Evolutionary conservation across 2,888 invertebrate genomes (phyloP), one percentile per base, ranked within the genome.

Genomic region (Pemphredon lugubris): DNA sequence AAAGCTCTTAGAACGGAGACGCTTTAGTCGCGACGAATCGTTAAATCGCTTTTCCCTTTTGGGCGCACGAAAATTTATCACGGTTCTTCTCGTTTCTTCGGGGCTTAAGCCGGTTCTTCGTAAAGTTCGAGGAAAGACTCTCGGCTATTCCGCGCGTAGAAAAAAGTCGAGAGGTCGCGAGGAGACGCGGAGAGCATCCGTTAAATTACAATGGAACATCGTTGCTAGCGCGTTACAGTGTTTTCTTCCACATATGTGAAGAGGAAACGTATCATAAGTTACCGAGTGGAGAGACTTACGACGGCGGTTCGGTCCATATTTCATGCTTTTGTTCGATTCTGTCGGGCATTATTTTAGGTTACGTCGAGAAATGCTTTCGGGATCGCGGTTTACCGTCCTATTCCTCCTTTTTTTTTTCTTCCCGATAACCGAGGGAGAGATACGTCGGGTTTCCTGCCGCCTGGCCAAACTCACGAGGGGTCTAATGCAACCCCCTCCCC

Each of bases 311-410:
- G 80, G 82, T 83, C 79, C 82, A 88, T 89, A 89, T 86, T 88
- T 89, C 89, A 89, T 86, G 84, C 89, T 88, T 88, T 89, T 89
- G 89, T 89, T 89, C 89, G 89, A 89, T 89, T 88, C 84, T 77
- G 86, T 87, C 84, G 86, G 84, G 87, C 86, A 88, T 89, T 89
- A 89, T 89, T 88, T 89, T 87, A 88, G 87, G 84, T 87, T 85
- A 82, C 83, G 84, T 88, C 85, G 81, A 83, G 86, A 87, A 87
- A 87, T 84, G 84, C 84, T 88, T 84, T 85, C 78, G 84, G 82
- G 75, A 83, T 82, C 83, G 86, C 82, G 86, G 84, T 82, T 85
- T 81, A 81, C 82, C 83, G 72, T 75, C 60, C 75, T 67, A 50
- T 68, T 64, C 55, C 73, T 64, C 55, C 30, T 59, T 48, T 58